Evolutionary conservation across 2,113 vertebrate genomes (phyloP).

Genomic region (Coptodon rendalli): DNA sequence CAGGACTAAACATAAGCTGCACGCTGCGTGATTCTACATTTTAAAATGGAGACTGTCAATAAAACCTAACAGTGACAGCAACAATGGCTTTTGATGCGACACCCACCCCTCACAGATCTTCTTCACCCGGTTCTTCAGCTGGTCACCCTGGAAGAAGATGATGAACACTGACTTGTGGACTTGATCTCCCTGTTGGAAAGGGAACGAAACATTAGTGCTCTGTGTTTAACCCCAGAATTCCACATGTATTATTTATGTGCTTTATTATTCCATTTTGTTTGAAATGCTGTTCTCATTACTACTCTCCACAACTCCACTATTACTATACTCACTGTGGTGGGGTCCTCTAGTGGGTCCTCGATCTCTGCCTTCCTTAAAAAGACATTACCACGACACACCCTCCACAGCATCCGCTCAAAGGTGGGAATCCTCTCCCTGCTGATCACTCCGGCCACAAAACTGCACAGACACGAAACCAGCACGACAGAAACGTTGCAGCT

Average conservation of each 20-base stretch:
- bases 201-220: not conserved
- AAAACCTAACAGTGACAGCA: not conserved
- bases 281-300: not conserved
- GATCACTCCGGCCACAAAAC: slow-evolving; percentile 96
- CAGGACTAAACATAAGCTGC: not conserved
- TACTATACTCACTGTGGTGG: slow-evolving; percentile 78
- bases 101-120: slow-evolving; percentile 97
- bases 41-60: not conserved
- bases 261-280: not conserved
- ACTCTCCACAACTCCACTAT: not conserved
- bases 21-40: not conserved
- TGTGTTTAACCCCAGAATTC: not conserved
- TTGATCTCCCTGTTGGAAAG: slow-evolving; percentile 82
- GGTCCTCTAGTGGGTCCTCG: slow-evolving; percentile 94
- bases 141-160: slow-evolving; percentile 99
- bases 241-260: not conserved
- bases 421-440: slow-evolving; percentile 92
- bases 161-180: slow-evolving; percentile 98
- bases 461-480: slow-evolving; percentile 26
- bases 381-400: slow-evolving; percentile 96
- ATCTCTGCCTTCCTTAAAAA: slow-evolving; percentile 96
- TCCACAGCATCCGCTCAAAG: slow-evolving; percentile 98
- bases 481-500: not conserved
- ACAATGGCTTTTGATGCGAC: fast-evolving
- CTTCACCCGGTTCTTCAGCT: slow-evolving; percentile 96